Conservation (phyloP, 2,888 invertebrate species). For the Sminthurides aquaticus region DNA sequence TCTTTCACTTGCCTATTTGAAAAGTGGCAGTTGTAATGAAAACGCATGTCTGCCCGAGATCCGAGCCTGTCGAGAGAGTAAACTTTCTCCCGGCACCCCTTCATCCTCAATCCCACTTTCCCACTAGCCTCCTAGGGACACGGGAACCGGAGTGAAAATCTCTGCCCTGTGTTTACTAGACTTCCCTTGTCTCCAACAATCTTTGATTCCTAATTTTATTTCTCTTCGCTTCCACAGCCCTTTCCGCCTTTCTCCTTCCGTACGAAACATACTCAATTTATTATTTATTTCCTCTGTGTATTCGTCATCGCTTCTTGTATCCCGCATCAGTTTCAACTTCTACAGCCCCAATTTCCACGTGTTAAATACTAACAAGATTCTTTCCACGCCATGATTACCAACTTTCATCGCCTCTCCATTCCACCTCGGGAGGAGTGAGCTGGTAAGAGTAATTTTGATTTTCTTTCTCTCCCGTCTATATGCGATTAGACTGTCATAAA, state of each 20-base stretch:
- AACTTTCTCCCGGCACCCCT: not conserved
- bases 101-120: not conserved
- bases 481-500: too few relatives aligned
- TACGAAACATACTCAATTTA: too few relatives aligned
- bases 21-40: not conserved
- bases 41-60: not conserved
- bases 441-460: too few relatives aligned
- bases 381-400: too few relatives aligned
- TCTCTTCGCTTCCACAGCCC: not conserved
- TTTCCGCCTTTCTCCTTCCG: not conserved
- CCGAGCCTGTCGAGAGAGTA: not conserved
- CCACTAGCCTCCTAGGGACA: not conserved
- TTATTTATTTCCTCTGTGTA: too few relatives aligned
- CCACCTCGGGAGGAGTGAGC: too few relatives aligned
- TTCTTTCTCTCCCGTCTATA: too few relatives aligned
- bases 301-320: too few relatives aligned
- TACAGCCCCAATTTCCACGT: too few relatives aligned
- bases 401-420: too few relatives aligned
- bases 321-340: too few relatives aligned
- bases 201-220: not conserved
- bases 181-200: not conserved
- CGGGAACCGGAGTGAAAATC: not conserved
- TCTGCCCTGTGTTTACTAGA: not conserved
- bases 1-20: not conserved
- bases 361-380: too few relatives aligned